phyloP scores from a whole-genome alignment of 1,140 invertebrate species.

The Oryctes rhinoceros region DNA sequence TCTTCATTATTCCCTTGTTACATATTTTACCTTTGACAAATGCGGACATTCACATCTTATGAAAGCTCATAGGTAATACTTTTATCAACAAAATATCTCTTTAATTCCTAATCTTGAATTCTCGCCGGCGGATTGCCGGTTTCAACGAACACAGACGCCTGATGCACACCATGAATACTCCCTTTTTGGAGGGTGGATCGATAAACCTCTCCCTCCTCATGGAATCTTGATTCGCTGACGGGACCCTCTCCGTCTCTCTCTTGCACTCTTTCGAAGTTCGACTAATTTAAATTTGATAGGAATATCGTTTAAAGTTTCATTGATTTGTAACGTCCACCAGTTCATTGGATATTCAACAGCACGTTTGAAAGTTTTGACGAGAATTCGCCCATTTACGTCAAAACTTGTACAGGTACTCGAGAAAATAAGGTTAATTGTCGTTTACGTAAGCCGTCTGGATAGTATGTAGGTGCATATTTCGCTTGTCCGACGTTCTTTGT shows the following conservation, averaged over 20 bases:
- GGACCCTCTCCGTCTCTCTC: background rate
- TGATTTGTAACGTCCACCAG: slow-evolving; percentile 1
- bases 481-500: too few species aligned
- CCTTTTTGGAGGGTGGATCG: background rate
- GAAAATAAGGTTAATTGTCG: background rate
- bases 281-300: slow-evolving; percentile 25
- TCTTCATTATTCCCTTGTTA: too few species aligned
- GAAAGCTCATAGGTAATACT: background rate
- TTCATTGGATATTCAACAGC: background rate
- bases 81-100: background rate
- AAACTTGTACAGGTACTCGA: background rate
- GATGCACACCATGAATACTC: background rate
- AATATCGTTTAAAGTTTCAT: slow-evolving; percentile 25
- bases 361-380: background rate
- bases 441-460: background rate
- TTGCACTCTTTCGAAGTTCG: background rate
- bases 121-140: background rate
- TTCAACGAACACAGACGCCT: background rate
- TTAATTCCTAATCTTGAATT: background rate
- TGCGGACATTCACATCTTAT: background rate
- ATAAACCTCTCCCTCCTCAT: background rate
- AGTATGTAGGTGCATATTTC: too few species aligned
- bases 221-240: background rate
- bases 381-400: background rate
- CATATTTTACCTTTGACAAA: background rate